phyloP scores from a whole-genome alignment of 2,797 vertebrate genomes.

The Poecilia gillii region DNA sequence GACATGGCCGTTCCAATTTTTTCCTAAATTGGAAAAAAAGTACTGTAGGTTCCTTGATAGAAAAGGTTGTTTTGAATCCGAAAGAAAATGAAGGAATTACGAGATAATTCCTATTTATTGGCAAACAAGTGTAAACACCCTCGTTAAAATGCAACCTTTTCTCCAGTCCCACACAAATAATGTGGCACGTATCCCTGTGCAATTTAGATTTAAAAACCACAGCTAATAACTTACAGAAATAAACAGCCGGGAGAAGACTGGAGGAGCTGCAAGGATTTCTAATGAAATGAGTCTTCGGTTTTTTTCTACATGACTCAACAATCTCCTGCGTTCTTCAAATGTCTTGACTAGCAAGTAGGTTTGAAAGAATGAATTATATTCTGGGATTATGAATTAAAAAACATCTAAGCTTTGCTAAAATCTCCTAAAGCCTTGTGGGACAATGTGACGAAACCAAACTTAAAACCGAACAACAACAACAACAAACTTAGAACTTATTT shows the following conservation, averaged over 20 bases:
- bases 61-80: background rate
- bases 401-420: background rate
- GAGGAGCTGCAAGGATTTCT: background rate
- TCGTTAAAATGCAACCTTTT: background rate
- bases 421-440: background rate
- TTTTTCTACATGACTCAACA: background rate
- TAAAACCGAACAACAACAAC: background rate
- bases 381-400: background rate
- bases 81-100: background rate
- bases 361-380: background rate
- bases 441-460: background rate
- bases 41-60: background rate
- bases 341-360: background rate
- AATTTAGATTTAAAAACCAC: background rate
- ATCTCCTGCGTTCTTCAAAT: background rate
- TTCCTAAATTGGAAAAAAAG: background rate
- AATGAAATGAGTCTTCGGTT: background rate
- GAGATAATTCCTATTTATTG: background rate
- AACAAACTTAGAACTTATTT: background rate
- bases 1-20: background rate
- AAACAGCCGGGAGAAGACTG: background rate
- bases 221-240: background rate
- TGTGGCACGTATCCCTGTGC: background rate
- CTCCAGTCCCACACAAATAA: background rate
- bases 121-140: background rate